Percentiles rank a stretch among this genome's conserved stretches.
Conservation (phyloP, 2,113 vertebrate species). For the Trogon melanurus region DNA sequence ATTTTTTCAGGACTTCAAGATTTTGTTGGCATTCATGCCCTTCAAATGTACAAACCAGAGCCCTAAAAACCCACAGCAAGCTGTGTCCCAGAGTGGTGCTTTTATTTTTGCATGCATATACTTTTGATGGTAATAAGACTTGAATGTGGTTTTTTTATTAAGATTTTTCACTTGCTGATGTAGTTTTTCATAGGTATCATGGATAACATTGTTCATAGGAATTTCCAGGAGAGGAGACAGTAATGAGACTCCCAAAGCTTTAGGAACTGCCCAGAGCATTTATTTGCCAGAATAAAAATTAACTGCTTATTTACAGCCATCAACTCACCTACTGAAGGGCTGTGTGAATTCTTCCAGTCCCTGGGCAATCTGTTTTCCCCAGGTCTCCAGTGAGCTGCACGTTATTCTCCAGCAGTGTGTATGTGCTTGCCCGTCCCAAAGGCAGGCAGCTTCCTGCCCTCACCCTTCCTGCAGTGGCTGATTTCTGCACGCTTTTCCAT, state of each 20-base stretch:
- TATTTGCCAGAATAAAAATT: slow-evolving; percentile 30
- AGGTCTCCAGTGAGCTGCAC: not conserved
- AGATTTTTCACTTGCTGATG: slow-evolving; percentile 26
- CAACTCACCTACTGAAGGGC: not conserved
- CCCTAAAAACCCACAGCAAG: not conserved
- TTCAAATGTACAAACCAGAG: not conserved
- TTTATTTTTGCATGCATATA: not conserved
- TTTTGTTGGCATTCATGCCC: not conserved
- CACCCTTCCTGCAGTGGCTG: not conserved
- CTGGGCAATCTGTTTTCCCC: not conserved
- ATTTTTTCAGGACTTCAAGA: not conserved
- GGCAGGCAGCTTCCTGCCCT: not conserved
- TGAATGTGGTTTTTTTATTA: not conserved
- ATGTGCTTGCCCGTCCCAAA: not conserved
- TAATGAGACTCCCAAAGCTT: slow-evolving; percentile 42
- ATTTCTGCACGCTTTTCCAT: not conserved
- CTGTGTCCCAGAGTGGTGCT: not conserved
- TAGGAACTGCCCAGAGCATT: slow-evolving; percentile 23
- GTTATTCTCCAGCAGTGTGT: not conserved
- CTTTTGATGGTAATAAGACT: not conserved
- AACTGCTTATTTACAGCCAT: slow-evolving; percentile 49
- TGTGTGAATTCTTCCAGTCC: not conserved
- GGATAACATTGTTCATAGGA: slow-evolving; percentile 22
- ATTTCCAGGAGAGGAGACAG: slow-evolving; percentile 18
- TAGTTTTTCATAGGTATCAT: not conserved